phyloP scores from a whole-genome alignment of 2,888 invertebrate species.

The Cantharis flavilabris region DNA sequence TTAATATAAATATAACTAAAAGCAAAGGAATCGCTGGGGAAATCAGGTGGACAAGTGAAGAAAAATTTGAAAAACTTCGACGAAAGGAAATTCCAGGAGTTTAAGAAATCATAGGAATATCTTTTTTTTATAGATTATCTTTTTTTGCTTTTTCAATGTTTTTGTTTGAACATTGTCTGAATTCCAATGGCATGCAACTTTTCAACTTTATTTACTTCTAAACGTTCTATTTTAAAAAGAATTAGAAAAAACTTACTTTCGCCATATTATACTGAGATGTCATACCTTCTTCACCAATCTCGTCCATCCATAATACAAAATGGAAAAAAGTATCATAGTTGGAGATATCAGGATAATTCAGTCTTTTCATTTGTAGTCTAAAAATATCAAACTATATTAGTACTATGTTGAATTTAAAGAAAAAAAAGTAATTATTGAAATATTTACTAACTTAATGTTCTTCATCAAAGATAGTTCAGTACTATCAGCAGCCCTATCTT shows the following conservation, averaged over 20 bases:
- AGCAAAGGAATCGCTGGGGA: too few relatives aligned
- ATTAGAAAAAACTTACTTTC: conserved; percentile 43
- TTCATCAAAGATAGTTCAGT: not conserved
- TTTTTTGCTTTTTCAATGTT: too few relatives aligned
- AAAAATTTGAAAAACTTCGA: too few relatives aligned
- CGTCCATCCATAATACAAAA: conserved; percentile 66
- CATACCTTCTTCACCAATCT: conserved; percentile 57
- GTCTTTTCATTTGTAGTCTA: conserved; percentile 48
- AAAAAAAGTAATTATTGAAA: not conserved
- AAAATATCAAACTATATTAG: conserved; percentile 21
- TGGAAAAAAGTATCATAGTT: conserved; percentile 62
- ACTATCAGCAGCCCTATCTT: not conserved
- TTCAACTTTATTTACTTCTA: too few relatives aligned
- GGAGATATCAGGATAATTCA: conserved; percentile 51
- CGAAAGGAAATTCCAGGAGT: too few relatives aligned
- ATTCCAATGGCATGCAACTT: too few relatives aligned
- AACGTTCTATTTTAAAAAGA: too few relatives aligned
- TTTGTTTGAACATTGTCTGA: too few relatives aligned
- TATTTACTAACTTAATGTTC: not conserved
- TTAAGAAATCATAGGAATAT: too few relatives aligned
- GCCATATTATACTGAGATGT: conserved; percentile 48
- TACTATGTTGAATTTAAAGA: not conserved
- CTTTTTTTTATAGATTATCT: too few relatives aligned
- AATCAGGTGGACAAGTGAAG: too few relatives aligned
- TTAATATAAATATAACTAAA: not conserved